Evolutionary conservation across 2,888 invertebrate species (phyloP).

Genomic region (Epistrophella euchroma): DNA sequence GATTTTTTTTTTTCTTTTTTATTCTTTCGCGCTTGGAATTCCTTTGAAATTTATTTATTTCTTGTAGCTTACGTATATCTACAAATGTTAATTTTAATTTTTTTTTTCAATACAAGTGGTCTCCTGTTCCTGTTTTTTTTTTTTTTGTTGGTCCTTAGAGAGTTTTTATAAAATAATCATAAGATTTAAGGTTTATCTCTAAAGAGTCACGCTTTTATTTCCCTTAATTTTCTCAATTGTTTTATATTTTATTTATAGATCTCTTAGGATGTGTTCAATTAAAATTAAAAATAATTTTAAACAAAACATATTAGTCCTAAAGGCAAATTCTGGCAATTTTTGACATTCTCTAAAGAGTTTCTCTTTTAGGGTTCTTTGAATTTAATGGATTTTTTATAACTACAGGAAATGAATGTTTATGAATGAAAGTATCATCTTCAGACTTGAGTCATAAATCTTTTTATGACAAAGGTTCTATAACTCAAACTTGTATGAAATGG

Average conservation of each 20-base stretch:
- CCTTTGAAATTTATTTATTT: slow-evolving; percentile 23
- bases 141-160: slow-evolving; percentile 25
- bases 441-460: too few species aligned
- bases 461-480: too few species aligned
- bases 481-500: too few species aligned
- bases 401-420: not conserved
- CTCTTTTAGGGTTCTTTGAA: not conserved
- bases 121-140: too few species aligned
- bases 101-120: slow-evolving; percentile 19
- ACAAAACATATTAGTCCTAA: not conserved
- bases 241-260: slow-evolving; percentile 8
- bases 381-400: not conserved
- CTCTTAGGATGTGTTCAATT: not conserved
- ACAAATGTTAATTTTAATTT: not conserved
- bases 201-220: not conserved
- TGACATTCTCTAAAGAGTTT: not conserved
- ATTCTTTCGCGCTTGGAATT: not conserved
- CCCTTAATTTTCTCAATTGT: not conserved
- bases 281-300: not conserved
- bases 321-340: not conserved
- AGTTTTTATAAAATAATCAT: slow-evolving; percentile 10
- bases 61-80: not conserved
- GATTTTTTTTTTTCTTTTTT: not conserved
- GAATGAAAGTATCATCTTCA: not conserved
- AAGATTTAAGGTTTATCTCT: slow-evolving; percentile 4